phyloP scores from a whole-genome alignment of 2,797 vertebrate species.

The Chrosomus eos region DNA sequence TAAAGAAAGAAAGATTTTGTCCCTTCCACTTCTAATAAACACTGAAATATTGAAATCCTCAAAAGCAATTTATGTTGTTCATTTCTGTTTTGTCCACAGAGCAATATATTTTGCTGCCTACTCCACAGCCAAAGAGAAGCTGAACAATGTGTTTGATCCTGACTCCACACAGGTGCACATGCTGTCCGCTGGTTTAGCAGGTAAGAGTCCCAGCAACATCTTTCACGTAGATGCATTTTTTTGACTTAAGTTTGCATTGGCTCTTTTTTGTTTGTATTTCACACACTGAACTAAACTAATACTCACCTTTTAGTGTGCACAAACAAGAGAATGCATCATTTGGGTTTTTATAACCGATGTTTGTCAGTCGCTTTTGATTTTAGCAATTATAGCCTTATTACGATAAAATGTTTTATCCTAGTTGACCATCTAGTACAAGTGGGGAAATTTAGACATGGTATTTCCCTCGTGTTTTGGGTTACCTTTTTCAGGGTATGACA shows the following conservation, averaged over 20 bases:
- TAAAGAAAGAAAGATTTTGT: neutral
- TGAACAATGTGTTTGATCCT: conserved; percentile 90
- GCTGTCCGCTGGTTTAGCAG: conserved; percentile 97
- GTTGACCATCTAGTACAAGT: conserved; percentile 30
- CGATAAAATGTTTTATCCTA: conserved; percentile 39
- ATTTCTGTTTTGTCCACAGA: conserved; percentile 75
- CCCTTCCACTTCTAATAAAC: neutral
- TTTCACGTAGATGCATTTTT: conserved; percentile 35
- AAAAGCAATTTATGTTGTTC: neutral
- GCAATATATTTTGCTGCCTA: conserved; percentile 99
- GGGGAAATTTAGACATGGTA: conserved; percentile 48
- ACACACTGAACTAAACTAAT: conserved; percentile 56
- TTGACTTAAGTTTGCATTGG: conserved; percentile 42
- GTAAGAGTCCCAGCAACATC: conserved; percentile 77
- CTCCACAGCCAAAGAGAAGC: conserved; percentile 93
- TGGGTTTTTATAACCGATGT: conserved; percentile 49
- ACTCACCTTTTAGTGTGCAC: conserved; percentile 49
- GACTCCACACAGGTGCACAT: conserved; percentile 98
- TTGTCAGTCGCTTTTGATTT: conserved; percentile 48
- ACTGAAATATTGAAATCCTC: neutral
- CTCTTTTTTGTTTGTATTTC: conserved; percentile 49
- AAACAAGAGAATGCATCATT: conserved; percentile 43
- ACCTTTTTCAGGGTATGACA: conserved; percentile 54
- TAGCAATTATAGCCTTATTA: conserved; percentile 35
- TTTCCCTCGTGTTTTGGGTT: conserved; percentile 38